These are phyloP conservation scores for Brachionus plicatilis DNA, from an alignment of 1,140 invertebrate genomes.

Conservation along the genomic window DNA sequence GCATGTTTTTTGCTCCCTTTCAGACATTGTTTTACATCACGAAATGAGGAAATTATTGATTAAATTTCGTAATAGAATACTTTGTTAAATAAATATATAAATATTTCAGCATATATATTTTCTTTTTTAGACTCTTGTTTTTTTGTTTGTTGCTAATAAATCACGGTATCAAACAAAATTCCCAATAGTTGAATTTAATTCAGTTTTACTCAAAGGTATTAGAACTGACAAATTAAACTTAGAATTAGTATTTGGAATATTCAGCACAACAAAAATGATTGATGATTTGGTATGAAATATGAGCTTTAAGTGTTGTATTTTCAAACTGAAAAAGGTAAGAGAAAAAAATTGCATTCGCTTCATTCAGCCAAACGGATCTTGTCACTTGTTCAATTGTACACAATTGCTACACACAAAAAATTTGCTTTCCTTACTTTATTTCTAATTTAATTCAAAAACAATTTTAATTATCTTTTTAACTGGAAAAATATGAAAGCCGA, in stretches of 20 bases:
- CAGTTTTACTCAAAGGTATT: neutral
- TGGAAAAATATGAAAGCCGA: too few relatives aligned
- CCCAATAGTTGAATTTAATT: neutral
- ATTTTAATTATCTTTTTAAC: neutral
- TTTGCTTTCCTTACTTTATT: too few relatives aligned
- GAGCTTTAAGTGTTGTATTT: conserved; percentile 27
- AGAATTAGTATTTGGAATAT: neutral
- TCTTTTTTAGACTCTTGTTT: neutral
- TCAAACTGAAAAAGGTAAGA: conserved; percentile 29
- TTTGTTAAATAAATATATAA: neutral
- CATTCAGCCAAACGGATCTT: neutral
- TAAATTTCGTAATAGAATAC: neutral
- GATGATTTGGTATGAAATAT: neutral
- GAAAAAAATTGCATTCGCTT: neutral
- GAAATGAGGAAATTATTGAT: neutral
- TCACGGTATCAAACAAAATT: neutral
- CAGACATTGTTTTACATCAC: neutral
- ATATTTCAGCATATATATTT: neutral
- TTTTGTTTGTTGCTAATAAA: neutral
- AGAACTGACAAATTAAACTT: neutral
- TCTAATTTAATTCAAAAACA: neutral
- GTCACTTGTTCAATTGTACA: neutral
- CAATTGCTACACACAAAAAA: too few relatives aligned
- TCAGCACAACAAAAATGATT: neutral
- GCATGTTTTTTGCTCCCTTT: neutral